phyloP scores from a whole-genome alignment of 2,888 invertebrate genomes.

The Steinernema carpocapsae region DNA sequence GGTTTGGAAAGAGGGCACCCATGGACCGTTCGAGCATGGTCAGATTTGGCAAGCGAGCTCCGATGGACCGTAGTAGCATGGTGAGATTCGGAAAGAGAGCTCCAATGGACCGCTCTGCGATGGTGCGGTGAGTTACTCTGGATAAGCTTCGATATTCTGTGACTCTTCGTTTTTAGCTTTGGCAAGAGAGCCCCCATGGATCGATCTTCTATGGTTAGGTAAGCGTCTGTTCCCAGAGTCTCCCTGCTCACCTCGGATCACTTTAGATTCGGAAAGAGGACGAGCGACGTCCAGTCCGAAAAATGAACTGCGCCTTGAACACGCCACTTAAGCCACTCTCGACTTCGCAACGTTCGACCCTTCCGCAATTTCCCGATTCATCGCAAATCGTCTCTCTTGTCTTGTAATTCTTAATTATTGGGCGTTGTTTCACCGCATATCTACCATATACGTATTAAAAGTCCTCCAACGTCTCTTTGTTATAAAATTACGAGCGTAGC shows the following conservation, averaged over 20 bases:
- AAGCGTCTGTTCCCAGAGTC: background rate
- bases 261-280: conserved; percentile 33
- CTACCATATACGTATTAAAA: conserved; percentile 27
- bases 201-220: conserved; percentile 31
- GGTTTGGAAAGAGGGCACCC: conserved; percentile 45
- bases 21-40: conserved; percentile 43
- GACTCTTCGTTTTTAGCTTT: background rate
- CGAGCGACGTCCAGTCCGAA: conserved; percentile 19
- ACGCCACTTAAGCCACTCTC: background rate
- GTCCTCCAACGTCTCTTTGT: conserved; percentile 3
- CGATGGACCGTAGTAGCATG: conserved; percentile 46
- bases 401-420: background rate
- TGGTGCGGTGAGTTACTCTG: conserved; percentile 37
- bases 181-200: conserved; percentile 36
- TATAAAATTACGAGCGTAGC: background rate
- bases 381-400: background rate
- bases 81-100: conserved; percentile 46
- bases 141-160: background rate
- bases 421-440: conserved; percentile 6
- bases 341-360: background rate
- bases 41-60: conserved; percentile 45
- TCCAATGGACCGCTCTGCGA: conserved; percentile 41
- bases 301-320: background rate
- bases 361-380: background rate
- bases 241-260: too few relatives aligned